phyloP scores from a whole-genome alignment of 2,888 invertebrate species.

The Rhagium mordax region DNA sequence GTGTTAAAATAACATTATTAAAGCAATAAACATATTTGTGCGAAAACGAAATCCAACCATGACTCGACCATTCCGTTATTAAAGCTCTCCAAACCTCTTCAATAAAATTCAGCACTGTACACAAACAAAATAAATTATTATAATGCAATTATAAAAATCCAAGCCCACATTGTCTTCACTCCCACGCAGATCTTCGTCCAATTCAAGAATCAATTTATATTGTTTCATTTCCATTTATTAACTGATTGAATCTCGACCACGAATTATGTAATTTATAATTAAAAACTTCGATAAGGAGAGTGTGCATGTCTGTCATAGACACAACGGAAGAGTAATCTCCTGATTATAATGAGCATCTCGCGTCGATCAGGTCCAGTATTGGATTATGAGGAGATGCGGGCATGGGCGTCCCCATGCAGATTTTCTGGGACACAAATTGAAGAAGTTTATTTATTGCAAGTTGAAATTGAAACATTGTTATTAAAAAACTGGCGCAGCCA shows the following conservation, averaged over 20 bases:
- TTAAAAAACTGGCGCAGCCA: too few species aligned
- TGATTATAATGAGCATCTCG: conserved; percentile 50
- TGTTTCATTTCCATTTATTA: conserved; percentile 33
- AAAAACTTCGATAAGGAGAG: conserved; percentile 32
- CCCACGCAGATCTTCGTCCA: conserved; percentile 24
- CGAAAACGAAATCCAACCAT: neutral
- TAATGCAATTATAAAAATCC: conserved; percentile 24
- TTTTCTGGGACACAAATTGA: too few species aligned
- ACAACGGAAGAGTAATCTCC: conserved; percentile 45
- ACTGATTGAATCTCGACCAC: conserved; percentile 37
- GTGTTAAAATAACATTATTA: too few species aligned
- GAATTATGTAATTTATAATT: conserved; percentile 41
- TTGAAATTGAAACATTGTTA: too few species aligned
- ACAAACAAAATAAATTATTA: conserved; percentile 12
- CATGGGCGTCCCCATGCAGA: neutral
- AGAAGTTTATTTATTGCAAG: too few species aligned
- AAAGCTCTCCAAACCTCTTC: neutral
- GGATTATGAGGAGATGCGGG: neutral
- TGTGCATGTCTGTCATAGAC: conserved; percentile 32
- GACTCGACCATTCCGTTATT: neutral
- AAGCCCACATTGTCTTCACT: conserved; percentile 17
- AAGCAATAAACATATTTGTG: neutral
- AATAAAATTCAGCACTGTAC: conserved; percentile 17
- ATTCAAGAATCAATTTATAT: conserved; percentile 36
- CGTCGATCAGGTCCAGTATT: conserved; percentile 35